Evolutionary conservation across 2,797 vertebrate species (phyloP).

Genomic region (Chelmon rostratus): DNA sequence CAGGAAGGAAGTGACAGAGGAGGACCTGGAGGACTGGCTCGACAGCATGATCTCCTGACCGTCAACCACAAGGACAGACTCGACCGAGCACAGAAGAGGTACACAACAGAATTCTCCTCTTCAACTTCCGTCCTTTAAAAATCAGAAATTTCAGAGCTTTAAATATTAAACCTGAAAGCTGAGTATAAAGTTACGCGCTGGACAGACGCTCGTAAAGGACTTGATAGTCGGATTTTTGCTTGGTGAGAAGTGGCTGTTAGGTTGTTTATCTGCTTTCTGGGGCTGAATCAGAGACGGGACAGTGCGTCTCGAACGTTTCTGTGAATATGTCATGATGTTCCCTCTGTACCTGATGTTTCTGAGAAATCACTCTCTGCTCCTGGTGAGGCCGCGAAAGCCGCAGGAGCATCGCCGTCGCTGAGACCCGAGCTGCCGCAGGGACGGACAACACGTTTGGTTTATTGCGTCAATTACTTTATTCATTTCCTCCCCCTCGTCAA

Average conservation of each 20-base stretch:
- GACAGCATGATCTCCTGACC: conserved; percentile 95
- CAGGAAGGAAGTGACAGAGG: conserved; percentile 83
- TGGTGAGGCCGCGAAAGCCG: conserved; percentile 18
- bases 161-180: neutral
- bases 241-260: neutral
- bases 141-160: neutral
- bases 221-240: neutral
- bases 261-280: neutral
- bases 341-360: conserved; percentile 3
- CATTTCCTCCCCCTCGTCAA: conserved; percentile 82
- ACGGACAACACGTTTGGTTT: conserved; percentile 69
- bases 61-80: neutral
- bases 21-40: conserved; percentile 96
- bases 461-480: conserved; percentile 94
- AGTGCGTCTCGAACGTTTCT: conserved; percentile 12
- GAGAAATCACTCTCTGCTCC: conserved; percentile 44
- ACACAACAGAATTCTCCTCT: neutral
- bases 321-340: conserved; percentile 50
- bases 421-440: neutral
- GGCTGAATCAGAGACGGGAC: conserved; percentile 22
- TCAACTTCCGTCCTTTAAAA: neutral
- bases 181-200: neutral
- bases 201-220: neutral
- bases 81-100: neutral
- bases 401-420: neutral